Base-by-base conservation (phyloP, 2,888 invertebrate species). In the Bombyx huttoni region DNA sequence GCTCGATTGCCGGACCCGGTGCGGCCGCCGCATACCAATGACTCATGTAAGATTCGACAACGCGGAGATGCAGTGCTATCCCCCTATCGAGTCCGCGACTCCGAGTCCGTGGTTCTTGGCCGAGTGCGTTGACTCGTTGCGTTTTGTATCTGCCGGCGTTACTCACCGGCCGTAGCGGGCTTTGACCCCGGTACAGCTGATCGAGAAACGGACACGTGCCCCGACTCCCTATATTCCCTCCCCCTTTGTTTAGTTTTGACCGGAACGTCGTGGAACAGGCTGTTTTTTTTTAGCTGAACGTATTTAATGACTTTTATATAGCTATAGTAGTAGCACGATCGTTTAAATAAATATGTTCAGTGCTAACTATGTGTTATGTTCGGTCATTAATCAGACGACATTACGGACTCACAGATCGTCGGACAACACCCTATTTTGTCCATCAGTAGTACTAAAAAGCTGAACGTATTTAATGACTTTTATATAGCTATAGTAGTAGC, bases 141-240 rank as follows among this genome's bases (percentile, higher is more conserved):
- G 67, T 66, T 67, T 66, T 57, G 63, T 66, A 67, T 61, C 56
- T 62, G 64, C 58, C 65, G 59, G 69, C 64, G 71, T 64, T 67
- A 65, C 62, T 72, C 68, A 66, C 71, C 69, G 70, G 60, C 65
- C 65, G 65, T 56, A 56, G 61, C 62, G 75, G 64, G 55, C 73
- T 67, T 63, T 64, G 70, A 72, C 72, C 75, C 62, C 64, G 58
- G 33, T 13, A 9, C 46, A 51, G 50, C 40, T 49, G 46, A 54
- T 53, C 50, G 45, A 13, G 33, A 10, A 0, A 8, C 49, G 6
- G 6, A 47, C 47, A 47, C 47, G 14, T 47, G 8, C n/a, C 47
- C 5, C 9, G 47, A 14, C 9, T 9, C 13, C 13, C 13, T 13
- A 9, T 46, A 12, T 8, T 13, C 46, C 46, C 6, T 6, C n/a